Conservation (phyloP, 2,113 vertebrate genomes). For the Myrmecobius fasciatus region DNA sequence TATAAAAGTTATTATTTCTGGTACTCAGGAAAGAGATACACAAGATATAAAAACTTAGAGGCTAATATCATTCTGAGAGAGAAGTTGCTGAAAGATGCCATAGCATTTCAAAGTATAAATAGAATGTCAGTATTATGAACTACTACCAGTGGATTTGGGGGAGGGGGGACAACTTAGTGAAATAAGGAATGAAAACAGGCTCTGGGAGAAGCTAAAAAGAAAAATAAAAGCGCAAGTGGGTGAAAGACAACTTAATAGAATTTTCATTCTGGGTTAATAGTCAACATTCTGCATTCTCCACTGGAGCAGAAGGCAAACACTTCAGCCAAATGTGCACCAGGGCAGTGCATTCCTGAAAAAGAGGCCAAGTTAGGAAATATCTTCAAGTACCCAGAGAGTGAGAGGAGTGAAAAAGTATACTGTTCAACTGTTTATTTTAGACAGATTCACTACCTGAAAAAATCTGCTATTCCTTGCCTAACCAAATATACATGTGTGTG, state of each 20-base stretch:
- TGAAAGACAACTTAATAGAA: not conserved
- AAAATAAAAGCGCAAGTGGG: not conserved
- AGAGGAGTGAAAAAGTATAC: not conserved
- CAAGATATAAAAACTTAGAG: not conserved
- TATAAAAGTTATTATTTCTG: not conserved
- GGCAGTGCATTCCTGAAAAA: not conserved
- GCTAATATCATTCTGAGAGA: not conserved
- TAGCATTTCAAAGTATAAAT: not conserved
- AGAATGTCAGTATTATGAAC: not conserved
- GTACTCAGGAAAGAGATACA: not conserved
- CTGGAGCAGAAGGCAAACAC: not conserved
- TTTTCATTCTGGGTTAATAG: not conserved
- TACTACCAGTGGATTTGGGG: not conserved
- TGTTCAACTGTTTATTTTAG: not conserved
- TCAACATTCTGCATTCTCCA: not conserved
- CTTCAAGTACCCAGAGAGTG: not conserved
- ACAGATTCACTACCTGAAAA: not conserved
- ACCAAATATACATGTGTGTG: no score
- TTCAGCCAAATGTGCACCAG: not conserved
- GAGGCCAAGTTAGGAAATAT: not conserved
- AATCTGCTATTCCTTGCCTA: not conserved
- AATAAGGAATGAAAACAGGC: not conserved
- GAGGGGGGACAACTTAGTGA: not conserved
- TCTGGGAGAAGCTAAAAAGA: not conserved
- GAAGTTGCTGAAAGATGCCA: not conserved